Evolutionary conservation across 1,140 invertebrate genomes (phyloP).

Genomic region (Rhagoletis pomonella): DNA sequence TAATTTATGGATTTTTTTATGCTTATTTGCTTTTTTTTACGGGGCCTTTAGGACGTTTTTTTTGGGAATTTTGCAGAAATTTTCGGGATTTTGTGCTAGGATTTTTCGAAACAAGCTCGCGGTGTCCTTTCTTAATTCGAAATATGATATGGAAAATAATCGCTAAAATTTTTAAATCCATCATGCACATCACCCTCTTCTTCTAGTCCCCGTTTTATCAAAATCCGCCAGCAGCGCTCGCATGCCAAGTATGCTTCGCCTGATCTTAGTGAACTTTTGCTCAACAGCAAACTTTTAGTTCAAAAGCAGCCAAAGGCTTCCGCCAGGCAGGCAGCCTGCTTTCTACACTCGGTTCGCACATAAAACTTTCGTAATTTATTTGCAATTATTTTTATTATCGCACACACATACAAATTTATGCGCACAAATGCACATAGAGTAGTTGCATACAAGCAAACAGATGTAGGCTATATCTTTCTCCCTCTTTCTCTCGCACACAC

Average conservation of each 20-base stretch:
- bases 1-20: too few relatives aligned
- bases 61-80: too few relatives aligned
- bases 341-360: neutral
- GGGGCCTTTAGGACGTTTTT: too few relatives aligned
- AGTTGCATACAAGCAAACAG: neutral
- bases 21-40: too few relatives aligned
- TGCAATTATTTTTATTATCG: conserved; percentile 28
- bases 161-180: too few relatives aligned
- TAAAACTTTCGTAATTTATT: conserved; percentile 37
- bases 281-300: neutral
- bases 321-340: neutral
- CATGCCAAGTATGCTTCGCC: neutral
- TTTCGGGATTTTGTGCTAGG: too few relatives aligned
- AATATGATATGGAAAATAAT: too few relatives aligned
- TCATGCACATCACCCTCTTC: too few relatives aligned
- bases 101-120: too few relatives aligned
- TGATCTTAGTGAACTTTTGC: too few relatives aligned
- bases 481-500: neutral
- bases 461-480: neutral
- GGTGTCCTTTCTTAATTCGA: too few relatives aligned
- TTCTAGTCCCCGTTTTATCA: too few relatives aligned
- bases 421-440: neutral
- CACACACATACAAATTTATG: neutral
- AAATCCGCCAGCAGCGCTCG: neutral
- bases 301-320: neutral